These are phyloP conservation scores for Rhinogobio ventralis DNA, from an alignment of 2,797 vertebrate species.

Conservation along the genomic window DNA sequence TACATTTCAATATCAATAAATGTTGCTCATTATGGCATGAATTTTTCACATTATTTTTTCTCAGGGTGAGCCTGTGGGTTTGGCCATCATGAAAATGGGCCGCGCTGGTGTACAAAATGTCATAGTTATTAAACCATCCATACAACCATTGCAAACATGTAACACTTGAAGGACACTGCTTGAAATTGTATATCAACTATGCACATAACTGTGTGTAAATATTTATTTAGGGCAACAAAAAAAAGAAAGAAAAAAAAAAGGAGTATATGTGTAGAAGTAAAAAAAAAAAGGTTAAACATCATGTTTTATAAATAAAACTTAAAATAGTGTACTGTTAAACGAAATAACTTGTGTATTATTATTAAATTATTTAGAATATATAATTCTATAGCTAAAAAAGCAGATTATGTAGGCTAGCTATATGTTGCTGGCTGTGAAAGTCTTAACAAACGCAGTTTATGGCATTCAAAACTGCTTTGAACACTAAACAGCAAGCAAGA, in stretches of 20 bases:
- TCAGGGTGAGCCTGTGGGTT: neutral
- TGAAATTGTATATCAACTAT: neutral
- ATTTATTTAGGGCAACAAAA: neutral
- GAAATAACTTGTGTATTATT: neutral
- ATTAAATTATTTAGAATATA: neutral
- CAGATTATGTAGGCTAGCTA: neutral
- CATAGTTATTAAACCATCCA: slow-evolving; percentile 1
- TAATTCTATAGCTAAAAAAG: neutral
- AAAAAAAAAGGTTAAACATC: neutral
- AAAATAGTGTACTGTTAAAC: neutral
- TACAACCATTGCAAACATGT: neutral
- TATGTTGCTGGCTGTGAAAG: neutral
- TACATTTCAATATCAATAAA: neutral
- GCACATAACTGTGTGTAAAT: neutral
- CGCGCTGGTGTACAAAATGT: neutral
- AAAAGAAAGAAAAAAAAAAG: too few species aligned
- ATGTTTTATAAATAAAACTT: neutral
- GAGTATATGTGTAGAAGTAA: neutral
- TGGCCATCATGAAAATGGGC: neutral
- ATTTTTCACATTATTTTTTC: neutral
- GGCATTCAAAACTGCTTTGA: too few species aligned
- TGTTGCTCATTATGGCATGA: neutral
- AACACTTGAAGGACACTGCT: neutral
- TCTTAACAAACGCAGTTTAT: neutral
- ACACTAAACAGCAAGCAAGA: too few species aligned